Conservation (phyloP, 2,113 vertebrate species). For the Carollia perspicillata region DNA sequence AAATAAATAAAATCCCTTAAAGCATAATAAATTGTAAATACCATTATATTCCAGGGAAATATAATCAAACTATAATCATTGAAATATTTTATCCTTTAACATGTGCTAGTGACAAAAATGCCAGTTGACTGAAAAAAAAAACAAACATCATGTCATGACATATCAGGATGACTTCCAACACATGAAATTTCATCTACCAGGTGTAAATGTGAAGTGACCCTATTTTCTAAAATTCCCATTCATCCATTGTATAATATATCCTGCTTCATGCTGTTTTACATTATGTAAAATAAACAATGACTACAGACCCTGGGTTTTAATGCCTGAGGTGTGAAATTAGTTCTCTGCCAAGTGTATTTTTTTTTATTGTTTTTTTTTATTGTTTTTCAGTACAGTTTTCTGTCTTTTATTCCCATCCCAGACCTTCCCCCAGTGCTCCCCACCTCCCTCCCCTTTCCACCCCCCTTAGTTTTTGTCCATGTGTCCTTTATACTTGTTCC, state of each 20-base stretch:
- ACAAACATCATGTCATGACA: slow-evolving; percentile 50
- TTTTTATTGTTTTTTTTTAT: no score
- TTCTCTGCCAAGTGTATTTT: slow-evolving; percentile 64
- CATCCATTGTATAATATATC: slow-evolving; percentile 59
- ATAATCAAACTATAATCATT: not conserved
- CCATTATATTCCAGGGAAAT: slow-evolving; percentile 16
- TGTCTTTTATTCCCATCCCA: no score
- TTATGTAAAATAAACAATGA: slow-evolving; percentile 77
- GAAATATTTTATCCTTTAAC: slow-evolving; percentile 49
- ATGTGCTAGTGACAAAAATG: slow-evolving; percentile 28
- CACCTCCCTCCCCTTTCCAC: no score
- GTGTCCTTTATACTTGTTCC: no score
- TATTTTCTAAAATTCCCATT: slow-evolving; percentile 59
- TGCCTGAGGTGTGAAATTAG: slow-evolving; percentile 78
- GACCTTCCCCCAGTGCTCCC: no score
- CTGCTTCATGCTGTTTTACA: slow-evolving; percentile 65
- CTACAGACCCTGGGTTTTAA: slow-evolving; percentile 62
- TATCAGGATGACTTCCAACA: slow-evolving; percentile 42
- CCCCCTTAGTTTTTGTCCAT: no score
- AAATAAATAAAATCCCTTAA: not conserved
- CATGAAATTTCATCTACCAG: slow-evolving; percentile 53
- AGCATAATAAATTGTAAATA: not conserved
- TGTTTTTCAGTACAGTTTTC: no score
- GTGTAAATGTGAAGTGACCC: slow-evolving; percentile 73
- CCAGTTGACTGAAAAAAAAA: slow-evolving; percentile 53